Percentiles rank a stretch among this genome's conserved stretches.
phyloP scores from a whole-genome alignment of 2,113 vertebrate species.

The Alectura lathami region DNA sequence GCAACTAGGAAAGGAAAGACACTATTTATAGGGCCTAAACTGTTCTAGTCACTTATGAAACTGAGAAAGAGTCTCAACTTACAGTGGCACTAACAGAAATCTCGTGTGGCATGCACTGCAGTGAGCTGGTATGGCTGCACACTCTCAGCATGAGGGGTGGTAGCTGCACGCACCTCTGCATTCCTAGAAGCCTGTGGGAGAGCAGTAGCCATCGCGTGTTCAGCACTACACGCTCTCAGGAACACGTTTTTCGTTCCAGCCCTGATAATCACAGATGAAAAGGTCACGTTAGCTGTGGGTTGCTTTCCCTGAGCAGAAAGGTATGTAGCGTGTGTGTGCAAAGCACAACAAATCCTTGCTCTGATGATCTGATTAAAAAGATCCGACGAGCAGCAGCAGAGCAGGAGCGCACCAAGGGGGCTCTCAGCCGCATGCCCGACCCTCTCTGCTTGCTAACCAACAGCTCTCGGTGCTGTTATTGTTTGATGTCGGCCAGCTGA shows the following conservation, averaged over 20 bases:
- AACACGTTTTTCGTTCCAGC: not conserved
- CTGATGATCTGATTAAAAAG: not conserved
- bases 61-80: not conserved
- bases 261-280: not conserved
- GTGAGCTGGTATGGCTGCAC: fast-evolving
- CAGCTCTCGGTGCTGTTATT: not conserved
- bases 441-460: not conserved
- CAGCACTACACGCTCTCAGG: fast-evolving
- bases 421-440: fast-evolving
- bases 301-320: not conserved
- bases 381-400: not conserved
- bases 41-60: not conserved
- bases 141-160: fast-evolving
- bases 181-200: fast-evolving
- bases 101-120: fast-evolving
- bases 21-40: constrained; percentile 1
- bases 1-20: not conserved
- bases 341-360: no score
- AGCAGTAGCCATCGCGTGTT: not conserved
- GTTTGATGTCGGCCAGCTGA: not conserved
- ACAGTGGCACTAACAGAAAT: fast-evolving
- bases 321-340: fast-evolving
- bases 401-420: not conserved
- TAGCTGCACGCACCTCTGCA: fast-evolving
- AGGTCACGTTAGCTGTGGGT: fast-evolving